Percentiles rank a stretch among this genome's conserved stretches.
phyloP scores from a whole-genome alignment of 2,888 invertebrate species.

The Muscina levida region DNA sequence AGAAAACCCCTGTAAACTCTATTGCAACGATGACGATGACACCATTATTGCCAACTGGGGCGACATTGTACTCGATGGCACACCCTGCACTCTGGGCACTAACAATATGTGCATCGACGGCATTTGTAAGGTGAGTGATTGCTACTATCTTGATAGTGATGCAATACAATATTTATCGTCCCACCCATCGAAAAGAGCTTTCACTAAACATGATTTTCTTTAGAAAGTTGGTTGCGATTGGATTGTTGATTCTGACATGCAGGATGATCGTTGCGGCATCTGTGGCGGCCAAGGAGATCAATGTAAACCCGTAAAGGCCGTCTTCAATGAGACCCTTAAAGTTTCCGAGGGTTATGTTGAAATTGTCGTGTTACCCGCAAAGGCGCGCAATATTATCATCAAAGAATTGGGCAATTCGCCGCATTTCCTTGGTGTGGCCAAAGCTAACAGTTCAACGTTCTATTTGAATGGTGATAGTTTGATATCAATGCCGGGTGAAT shows the following conservation, averaged over 20 bases:
- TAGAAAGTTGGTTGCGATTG: constrained; percentile 96
- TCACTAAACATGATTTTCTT: constrained; percentile 80
- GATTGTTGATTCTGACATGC: constrained; percentile 88
- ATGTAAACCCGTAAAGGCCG: constrained; percentile 85
- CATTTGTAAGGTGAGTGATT: constrained; percentile 84
- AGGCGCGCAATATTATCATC: constrained; percentile 89
- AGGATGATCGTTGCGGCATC: constrained; percentile 91
- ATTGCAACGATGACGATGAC: constrained; percentile 89
- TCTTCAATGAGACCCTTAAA: constrained; percentile 80
- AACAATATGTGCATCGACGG: constrained; percentile 92
- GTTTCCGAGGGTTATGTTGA: constrained; percentile 83
- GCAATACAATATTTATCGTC: neutral
- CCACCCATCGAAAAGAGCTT: constrained; percentile 26
- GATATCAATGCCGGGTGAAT: constrained; percentile 88
- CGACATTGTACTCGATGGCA: constrained; percentile 90
- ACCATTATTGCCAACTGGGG: constrained; percentile 88
- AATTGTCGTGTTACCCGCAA: constrained; percentile 87
- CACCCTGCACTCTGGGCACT: constrained; percentile 90
- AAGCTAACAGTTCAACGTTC: constrained; percentile 85
- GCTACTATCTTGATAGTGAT: neutral
- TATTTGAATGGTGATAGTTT: constrained; percentile 90
- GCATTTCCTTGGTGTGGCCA: constrained; percentile 90
- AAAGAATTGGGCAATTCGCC: constrained; percentile 88
- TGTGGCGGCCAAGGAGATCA: constrained; percentile 92
- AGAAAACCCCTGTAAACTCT: constrained; percentile 90